Percentiles rank a stretch among this genome's conserved stretches.
Conservation (phyloP, 2,113 vertebrate species). For the Riparia riparia region DNA sequence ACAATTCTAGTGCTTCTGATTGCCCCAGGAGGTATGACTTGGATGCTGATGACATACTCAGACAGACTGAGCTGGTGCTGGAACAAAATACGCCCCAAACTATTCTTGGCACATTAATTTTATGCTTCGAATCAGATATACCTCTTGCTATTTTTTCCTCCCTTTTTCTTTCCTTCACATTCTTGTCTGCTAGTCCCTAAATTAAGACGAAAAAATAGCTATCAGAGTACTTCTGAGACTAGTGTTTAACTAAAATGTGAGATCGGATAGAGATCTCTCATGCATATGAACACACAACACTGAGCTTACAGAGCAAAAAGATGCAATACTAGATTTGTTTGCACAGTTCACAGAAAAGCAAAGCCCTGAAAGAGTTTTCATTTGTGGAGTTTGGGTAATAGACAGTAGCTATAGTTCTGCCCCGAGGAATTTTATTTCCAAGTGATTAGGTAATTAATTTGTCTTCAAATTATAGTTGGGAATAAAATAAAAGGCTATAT, state of each 20-base stretch:
- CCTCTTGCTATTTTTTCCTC: neutral
- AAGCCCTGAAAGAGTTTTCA: neutral
- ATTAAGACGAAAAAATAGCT: neutral
- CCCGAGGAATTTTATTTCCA: neutral
- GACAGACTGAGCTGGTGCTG: neutral
- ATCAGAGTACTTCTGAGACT: neutral
- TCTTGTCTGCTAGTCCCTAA: neutral
- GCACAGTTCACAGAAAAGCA: neutral
- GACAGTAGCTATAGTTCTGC: neutral
- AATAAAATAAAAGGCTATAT: neutral
- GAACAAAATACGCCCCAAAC: neutral
- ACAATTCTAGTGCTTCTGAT: neutral
- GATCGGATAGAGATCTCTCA: neutral
- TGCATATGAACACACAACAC: neutral
- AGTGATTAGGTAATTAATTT: neutral
- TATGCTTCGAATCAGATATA: neutral
- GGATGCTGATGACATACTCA: neutral
- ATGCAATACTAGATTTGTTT: neutral
- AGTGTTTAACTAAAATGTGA: neutral
- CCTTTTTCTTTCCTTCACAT: neutral
- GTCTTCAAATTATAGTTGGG: neutral
- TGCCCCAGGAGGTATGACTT: slow-evolving; percentile 6
- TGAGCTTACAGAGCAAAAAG: neutral
- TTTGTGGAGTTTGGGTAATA: neutral
- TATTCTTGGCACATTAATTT: slow-evolving; percentile 25